Evolutionary conservation across 2,797 vertebrate genomes (phyloP).

Genomic region (Heterohyrax brucei): DNA sequence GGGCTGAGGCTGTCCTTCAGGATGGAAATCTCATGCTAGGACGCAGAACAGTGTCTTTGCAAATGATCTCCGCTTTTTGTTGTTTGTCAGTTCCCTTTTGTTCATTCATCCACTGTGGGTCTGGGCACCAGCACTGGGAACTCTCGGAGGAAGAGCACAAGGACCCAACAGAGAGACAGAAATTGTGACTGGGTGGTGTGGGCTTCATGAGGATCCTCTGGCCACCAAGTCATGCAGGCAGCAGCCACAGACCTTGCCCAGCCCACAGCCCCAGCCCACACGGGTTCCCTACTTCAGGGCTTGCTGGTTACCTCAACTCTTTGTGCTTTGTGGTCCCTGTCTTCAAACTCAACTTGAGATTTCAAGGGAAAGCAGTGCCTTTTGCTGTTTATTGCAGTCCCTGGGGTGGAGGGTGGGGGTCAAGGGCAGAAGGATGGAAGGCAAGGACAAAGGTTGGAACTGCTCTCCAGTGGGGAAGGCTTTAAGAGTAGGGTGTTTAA

Average conservation of each 20-base stretch:
- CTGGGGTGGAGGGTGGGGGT: neutral
- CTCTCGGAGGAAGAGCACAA: accelerated
- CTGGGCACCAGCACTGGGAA: neutral
- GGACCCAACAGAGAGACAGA: neutral
- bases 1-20: accelerated
- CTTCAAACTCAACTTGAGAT: neutral
- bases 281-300: neutral
- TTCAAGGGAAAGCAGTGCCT: neutral
- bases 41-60: neutral
- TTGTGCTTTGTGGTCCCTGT: no score
- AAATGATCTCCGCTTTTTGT: neutral
- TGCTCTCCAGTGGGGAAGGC: neutral
- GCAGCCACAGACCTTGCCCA: neutral
- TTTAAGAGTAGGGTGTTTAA: no score
- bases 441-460: neutral
- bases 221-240: accelerated
- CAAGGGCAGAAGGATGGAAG: neutral
- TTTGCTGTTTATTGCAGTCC: accelerated
- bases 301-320: neutral
- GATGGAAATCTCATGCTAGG: accelerated
- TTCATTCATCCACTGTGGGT: neutral
- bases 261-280: accelerated
- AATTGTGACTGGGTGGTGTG: neutral
- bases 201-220: neutral
- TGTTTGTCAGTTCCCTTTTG: neutral